phyloP scores from a whole-genome alignment of 2,797 vertebrate genomes.

The Leptatherina wallacei region DNA sequence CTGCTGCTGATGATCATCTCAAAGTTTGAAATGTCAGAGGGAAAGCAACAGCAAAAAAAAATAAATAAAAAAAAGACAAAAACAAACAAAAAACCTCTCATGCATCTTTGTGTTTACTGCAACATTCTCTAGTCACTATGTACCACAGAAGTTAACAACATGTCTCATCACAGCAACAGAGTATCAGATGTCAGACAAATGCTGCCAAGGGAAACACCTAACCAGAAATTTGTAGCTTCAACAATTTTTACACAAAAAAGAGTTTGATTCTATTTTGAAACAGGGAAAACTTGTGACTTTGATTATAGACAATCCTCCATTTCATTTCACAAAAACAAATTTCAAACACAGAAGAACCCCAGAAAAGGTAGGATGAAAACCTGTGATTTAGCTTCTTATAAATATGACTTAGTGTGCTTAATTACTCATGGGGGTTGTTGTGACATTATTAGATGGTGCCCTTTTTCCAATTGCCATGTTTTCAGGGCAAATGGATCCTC shows the following conservation, averaged over 20 bases:
- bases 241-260: background rate
- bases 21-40: constrained; percentile 18
- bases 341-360: background rate
- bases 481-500: constrained; percentile 75
- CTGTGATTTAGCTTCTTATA: background rate
- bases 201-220: constrained; percentile 3
- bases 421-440: constrained; percentile 9
- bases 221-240: background rate
- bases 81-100: background rate
- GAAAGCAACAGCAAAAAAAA: background rate
- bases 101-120: constrained; percentile 11
- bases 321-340: background rate
- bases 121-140: constrained; percentile 16
- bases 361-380: background rate
- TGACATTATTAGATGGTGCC: constrained; percentile 50
- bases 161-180: constrained; percentile 11
- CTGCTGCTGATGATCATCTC: constrained; percentile 14
- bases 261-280: background rate
- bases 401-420: constrained; percentile 15
- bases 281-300: background rate
- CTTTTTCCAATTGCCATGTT: constrained; percentile 51
- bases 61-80: too few species aligned
- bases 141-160: constrained; percentile 10
- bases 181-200: constrained; percentile 8
- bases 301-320: background rate